Evolutionary conservation across 2,797 vertebrate genomes (phyloP), one percentile per base, ranked within the genome.

Genomic region (Australoheros facetus): DNA sequence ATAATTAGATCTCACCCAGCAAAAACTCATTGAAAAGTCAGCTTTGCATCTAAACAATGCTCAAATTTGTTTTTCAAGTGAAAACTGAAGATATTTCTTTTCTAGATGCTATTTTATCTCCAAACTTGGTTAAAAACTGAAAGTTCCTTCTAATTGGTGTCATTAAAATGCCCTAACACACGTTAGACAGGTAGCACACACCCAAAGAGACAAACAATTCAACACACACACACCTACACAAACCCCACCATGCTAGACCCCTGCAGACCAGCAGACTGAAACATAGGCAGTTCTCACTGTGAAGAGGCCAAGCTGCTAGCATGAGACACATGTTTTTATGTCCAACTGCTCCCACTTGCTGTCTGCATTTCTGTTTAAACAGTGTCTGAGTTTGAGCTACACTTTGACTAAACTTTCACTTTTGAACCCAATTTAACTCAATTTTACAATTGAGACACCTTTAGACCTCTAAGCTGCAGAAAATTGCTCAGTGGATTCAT

Each of bases 101-200:
- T 39, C 37, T 42, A 11, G 14, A 17, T 45, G 21, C 8, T 0
- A 28, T 64, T 28, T 45, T 26, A 45, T 45, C 8, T 45, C 26
- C 48, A 48, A 66, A 48, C 42, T 16, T 45, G 14, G 42, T 45
- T 45, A 45, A 45, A 16, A 45, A 45, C 14, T 13, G 4, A 45
- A 45, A 45, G 14, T 14, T 5, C 5, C 42, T 0, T 66, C 16
- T 48, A 66, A 17, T 2, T 48, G 13, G 45, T 17, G 16, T 17
- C 14, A 51, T 19, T 28, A 69, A 30, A 19, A 26, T 48, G 0
- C 48, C 23, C 10, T 26, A 69, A 48, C 3, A 69, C 42, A 69
- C 48, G 0, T 6, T 51, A 9, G 0, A 7, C 1, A 66, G 16
- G 23, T 30, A 3, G 1, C 3, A 2, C 19, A 30, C 0, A 0